Evolutionary conservation across 1,140 invertebrate species (phyloP).

Genomic region (Phocides pigmalion): DNA sequence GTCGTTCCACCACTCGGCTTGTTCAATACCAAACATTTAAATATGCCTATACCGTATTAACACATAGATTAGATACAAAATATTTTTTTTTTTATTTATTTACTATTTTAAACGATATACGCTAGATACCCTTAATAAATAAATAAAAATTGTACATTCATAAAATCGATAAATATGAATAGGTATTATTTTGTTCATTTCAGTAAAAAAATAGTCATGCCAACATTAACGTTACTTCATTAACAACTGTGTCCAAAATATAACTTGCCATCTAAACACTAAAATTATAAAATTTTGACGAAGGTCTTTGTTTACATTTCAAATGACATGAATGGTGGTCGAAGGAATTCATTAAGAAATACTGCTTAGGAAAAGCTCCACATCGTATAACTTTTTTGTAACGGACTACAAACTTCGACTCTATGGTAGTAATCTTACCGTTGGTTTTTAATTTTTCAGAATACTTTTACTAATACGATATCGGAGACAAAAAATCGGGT

Average conservation of each 20-base stretch:
- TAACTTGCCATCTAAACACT: constrained; percentile 26
- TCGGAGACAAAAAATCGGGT: constrained; percentile 51
- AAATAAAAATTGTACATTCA: no score
- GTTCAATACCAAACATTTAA: neutral
- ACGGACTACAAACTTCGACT: constrained; percentile 11
- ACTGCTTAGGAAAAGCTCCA: constrained; percentile 60
- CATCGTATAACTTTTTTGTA: constrained; percentile 20
- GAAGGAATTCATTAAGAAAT: constrained; percentile 76
- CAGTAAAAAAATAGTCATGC: neutral
- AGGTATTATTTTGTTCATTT: no score
- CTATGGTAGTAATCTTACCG: constrained; percentile 1
- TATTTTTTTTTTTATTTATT: no score
- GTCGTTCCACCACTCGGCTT: constrained; percentile 49
- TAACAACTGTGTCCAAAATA: neutral
- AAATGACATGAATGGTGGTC: constrained; percentile 77
- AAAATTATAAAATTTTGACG: constrained; percentile 56
- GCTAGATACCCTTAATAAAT: no score
- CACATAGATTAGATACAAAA: no score
- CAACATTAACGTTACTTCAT: neutral
- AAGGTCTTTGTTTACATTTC: constrained; percentile 75
- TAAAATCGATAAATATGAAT: no score
- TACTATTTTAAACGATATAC: no score
- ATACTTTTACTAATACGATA: constrained; percentile 7
- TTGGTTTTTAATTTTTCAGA: neutral
- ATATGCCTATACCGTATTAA: neutral